phyloP scores from a whole-genome alignment of 2,113 vertebrate genomes.

The Turdus rufiventris region DNA sequence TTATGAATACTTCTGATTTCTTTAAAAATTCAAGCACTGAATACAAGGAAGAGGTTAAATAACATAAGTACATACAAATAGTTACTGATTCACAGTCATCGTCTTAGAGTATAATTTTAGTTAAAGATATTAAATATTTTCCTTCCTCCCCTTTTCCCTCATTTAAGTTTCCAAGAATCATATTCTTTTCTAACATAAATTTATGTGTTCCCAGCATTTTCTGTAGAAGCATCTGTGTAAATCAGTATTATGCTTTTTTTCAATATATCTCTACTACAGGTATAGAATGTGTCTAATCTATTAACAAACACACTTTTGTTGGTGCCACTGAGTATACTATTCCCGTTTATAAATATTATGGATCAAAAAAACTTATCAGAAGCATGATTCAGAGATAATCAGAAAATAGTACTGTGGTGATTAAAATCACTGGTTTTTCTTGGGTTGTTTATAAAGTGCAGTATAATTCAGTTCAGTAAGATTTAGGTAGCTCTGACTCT shows the following conservation, averaged over 20 bases:
- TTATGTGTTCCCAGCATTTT: not conserved
- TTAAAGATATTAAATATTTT: not conserved
- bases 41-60: not conserved
- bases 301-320: not conserved
- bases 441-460: not conserved
- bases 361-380: not conserved
- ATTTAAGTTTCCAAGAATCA: not conserved
- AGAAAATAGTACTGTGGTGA: not conserved
- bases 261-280: not conserved
- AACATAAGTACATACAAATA: not conserved
- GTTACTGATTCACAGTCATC: not conserved
- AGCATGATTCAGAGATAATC: not conserved
- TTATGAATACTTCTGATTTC: not conserved
- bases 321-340: not conserved
- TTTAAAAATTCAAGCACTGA: not conserved
- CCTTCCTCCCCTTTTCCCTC: not conserved
- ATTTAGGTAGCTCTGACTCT: not conserved
- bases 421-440: not conserved
- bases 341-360: not conserved
- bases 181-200: not conserved
- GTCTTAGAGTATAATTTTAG: not conserved
- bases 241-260: not conserved
- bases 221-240: not conserved
- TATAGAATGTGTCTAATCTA: not conserved
- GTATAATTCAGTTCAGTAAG: not conserved